Base-by-base conservation (phyloP, 2,888 invertebrate species). In the Amblyjoppa fuscipennis region DNA sequence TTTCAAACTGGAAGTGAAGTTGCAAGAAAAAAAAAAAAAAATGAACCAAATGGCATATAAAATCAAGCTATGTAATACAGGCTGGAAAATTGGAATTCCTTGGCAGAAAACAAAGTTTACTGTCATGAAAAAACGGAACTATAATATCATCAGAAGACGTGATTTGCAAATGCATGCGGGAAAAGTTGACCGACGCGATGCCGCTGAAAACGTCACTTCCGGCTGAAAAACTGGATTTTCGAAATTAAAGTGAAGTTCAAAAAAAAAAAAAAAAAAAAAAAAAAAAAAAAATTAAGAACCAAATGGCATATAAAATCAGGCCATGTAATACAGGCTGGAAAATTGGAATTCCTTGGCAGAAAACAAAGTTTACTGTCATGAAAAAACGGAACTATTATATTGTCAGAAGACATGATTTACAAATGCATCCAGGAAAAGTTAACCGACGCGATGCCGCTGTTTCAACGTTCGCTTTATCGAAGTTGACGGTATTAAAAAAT, bases 401-500 rank as follows among this genome's bases (percentile, higher is more conserved):
- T 28, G 28, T 13, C 9, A 28, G 45, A 86, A 84, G 25, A 49
- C 31, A 16, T 53, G 28, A 74, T 88, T 88, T 82, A 84, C 74
- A 81, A 82, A 70, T 85, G 83, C 76, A 83, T 79, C 71, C 41
- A 76, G 59, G 79, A 80, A 56, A 49, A 78, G 82, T 71, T 88
- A 81, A 87, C 73, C 78, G 87, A 89, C 80, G 73, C 74, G 69
- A 73, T 45, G 13, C 13, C 75, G 31, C 13, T n/a, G 53, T 41
- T 77, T 53, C 34, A 25, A 59, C 59, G 13, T 28, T 34, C 34
- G 53, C 53, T 16, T 41, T 25, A 9, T 56, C 38, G 7, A 1
- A 25, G 53, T 41, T 31, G 28, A 45, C 53, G 34, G 28, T 69
- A 56, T 77, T 56, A 86, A 88, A 86, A 88, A 90, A 89, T 90